A percentile compares a stretch with the other conserved stretches of the same genome.
These are phyloP conservation scores for Battus philenor DNA, from an alignment of 1,140 invertebrate species.

Conservation along the genomic window DNA sequence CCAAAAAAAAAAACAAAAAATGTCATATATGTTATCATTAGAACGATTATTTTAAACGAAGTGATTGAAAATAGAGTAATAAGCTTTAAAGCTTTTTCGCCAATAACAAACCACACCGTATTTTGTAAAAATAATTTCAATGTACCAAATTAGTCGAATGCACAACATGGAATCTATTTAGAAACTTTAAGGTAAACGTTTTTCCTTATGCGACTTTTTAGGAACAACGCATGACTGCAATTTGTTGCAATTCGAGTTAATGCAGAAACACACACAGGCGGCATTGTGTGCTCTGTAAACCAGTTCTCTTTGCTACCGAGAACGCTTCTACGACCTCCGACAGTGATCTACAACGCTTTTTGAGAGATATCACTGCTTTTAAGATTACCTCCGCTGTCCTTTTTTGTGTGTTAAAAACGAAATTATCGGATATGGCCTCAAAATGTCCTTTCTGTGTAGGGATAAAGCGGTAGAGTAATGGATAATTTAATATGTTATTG, in stretches of 20 bases:
- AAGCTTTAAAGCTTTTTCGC: neutral
- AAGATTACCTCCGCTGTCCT: slow-evolving; percentile 4
- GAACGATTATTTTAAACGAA: no score
- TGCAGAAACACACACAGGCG: slow-evolving; percentile 7
- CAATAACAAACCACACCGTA: neutral
- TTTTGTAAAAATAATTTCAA: neutral
- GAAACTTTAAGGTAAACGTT: neutral
- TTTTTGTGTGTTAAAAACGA: slow-evolving; percentile 9
- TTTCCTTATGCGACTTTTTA: neutral
- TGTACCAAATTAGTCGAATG: neutral
- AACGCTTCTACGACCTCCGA: slow-evolving; percentile 40
- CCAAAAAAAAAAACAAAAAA: no score
- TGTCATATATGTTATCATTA: no score
- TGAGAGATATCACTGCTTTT: slow-evolving; percentile 28
- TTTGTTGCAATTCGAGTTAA: neutral
- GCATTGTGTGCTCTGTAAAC: slow-evolving; percentile 2
- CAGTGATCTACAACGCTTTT: slow-evolving; percentile 51
- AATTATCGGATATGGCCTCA: slow-evolving; percentile 9
- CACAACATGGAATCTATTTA: neutral
- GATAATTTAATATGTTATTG: slow-evolving; percentile 7
- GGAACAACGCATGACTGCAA: slow-evolving; percentile 1
- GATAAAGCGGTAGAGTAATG: neutral
- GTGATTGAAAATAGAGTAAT: no score
- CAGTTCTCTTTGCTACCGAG: slow-evolving; percentile 41
- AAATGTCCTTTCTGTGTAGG: neutral